These are phyloP conservation scores for Chrysolina americana DNA, from an alignment of 2,888 invertebrate genomes.

Conservation along the genomic window DNA sequence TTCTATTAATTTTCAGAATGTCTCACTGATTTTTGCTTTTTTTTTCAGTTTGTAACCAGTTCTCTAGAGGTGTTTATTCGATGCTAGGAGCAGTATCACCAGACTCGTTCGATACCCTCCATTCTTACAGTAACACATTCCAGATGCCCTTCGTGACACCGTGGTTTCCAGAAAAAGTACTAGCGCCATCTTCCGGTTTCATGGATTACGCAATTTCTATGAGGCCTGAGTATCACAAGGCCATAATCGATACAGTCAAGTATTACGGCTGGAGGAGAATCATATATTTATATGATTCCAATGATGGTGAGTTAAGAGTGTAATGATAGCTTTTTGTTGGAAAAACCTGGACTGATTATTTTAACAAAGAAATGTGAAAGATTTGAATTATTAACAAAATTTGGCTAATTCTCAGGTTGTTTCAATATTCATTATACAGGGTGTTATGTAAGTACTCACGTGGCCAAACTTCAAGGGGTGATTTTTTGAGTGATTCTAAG, in stretches of 20 bases:
- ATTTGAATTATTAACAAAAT: no score
- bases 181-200: slow-evolving; percentile 90
- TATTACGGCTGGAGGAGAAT: slow-evolving; percentile 93
- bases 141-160: slow-evolving; percentile 96
- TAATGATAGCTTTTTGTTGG: no score
- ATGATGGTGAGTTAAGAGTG: slow-evolving; percentile 81
- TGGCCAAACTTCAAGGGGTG: no score
- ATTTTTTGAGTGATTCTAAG: no score
- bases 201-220: slow-evolving; percentile 93
- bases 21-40: slow-evolving; percentile 37
- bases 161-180: slow-evolving; percentile 93
- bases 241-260: slow-evolving; percentile 94
- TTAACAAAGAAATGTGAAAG: no score
- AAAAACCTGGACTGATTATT: no score
- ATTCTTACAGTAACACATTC: slow-evolving; percentile 95
- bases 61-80: slow-evolving; percentile 89
- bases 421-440: no score
- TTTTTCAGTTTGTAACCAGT: slow-evolving; percentile 89
- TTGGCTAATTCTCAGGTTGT: no score
- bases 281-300: slow-evolving; percentile 92
- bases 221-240: slow-evolving; percentile 95
- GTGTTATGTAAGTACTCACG: no score
- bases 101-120: slow-evolving; percentile 94
- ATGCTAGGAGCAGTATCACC: slow-evolving; percentile 94
- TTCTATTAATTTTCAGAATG: not conserved